Base-by-base conservation (phyloP, 2,797 vertebrate species). In the Megalops cyprinoides region DNA sequence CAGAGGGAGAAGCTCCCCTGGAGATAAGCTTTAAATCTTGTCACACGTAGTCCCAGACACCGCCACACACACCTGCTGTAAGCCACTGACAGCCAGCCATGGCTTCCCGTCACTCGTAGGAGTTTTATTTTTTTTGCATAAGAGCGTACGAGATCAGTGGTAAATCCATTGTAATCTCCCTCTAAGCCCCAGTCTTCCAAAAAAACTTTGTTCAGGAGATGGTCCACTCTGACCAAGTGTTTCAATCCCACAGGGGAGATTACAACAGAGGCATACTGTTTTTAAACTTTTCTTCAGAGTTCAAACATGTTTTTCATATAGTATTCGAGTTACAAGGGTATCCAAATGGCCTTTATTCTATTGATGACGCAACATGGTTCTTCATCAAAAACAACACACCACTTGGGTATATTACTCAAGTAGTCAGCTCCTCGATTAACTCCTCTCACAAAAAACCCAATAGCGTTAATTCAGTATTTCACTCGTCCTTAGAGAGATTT, bases 111-210 rank as follows among this genome's bases (percentile, higher is more conserved):
- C 74, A 69, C 80, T 86, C 80, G 83, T 81, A 82, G 84, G 88
- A 88, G 86, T 84, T 86, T 80, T 83, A 86, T 87, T 88, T n/a
- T n/a, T n/a, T 88, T 88, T 90, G 91, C 90, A 90, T 90, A 91
- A 81, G 86, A 86, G 87, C 87, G 89, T 85, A 86, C 83, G 87
- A 93, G 92, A 94, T 95, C 90, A 90, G 87, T 86, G 49, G 71
- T 92, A 93, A 95, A 94, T 92, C 94, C 92, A 92, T 88, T 92
- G 92, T 94, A 94, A 95, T 94, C 93, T 94, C 88, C 87, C 87
- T 86, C 85, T 92, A 93, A 94, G 82, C 88, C 86, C 90, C 90
- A 88, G 88, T 88, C 84, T 88, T 90, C 88, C 88, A 86, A 69
- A 80, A 85, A 84, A 90, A 84, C 83, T 83, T 87, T 83, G 88